Evolutionary conservation across 1,140 invertebrate genomes (phyloP).

Genomic region (Choristoneura fumiferana): DNA sequence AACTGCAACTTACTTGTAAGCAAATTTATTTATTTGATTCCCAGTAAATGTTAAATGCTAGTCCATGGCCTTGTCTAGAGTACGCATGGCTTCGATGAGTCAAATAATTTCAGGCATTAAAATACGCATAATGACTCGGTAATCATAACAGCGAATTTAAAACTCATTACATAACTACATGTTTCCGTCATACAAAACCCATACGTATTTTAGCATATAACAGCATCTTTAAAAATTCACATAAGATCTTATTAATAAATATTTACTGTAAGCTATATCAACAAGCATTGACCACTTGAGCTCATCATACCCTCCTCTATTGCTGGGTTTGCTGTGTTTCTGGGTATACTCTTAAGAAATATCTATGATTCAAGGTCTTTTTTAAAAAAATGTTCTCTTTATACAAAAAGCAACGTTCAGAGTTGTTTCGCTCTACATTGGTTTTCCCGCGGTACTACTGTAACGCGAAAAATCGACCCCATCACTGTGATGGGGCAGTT

Average conservation of each 20-base stretch:
- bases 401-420: no score
- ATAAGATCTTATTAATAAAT: no score
- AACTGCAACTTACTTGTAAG: no score
- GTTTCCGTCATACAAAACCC: not conserved
- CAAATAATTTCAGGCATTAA: conserved; percentile 11
- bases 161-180: conserved; percentile 7
- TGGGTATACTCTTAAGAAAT: no score
- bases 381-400: no score
- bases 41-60: conserved; percentile 4
- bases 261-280: no score
- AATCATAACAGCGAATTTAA: conserved; percentile 11
- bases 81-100: not conserved
- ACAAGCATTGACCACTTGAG: no score
- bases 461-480: not conserved
- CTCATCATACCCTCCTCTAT: no score
- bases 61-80: conserved; percentile 9
- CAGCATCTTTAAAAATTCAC: not conserved
- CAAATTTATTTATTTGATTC: not conserved
- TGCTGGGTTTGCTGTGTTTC: no score
- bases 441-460: no score
- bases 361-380: no score
- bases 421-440: no score
- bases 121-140: conserved; percentile 8
- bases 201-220: not conserved
- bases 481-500: conserved; percentile 35